Percentiles rank a stretch among this genome's conserved stretches.
Conservation (phyloP, 2,888 invertebrate species). For the Crocallis elinguaria region DNA sequence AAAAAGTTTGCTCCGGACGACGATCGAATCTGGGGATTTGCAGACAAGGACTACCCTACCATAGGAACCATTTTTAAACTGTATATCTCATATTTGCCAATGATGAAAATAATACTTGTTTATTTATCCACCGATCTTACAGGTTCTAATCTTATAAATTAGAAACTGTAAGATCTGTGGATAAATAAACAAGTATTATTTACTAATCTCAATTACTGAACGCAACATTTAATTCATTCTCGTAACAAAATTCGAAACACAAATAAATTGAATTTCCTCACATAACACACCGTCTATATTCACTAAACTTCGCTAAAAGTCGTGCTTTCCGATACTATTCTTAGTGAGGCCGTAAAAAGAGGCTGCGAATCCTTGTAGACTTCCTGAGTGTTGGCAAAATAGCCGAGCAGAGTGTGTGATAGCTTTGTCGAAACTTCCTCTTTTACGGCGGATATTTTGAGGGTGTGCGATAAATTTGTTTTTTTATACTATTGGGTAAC, state of each 20-base stretch:
- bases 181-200: no score
- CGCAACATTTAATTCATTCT: constrained; percentile 5
- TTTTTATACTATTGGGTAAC: no score
- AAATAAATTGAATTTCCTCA: constrained; percentile 27
- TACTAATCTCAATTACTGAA: neutral
- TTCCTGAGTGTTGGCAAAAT: constrained; percentile 65
- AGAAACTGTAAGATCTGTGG: no score
- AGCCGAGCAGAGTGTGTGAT: constrained; percentile 70
- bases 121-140: no score
- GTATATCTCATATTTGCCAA: no score
- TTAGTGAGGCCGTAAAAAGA: constrained; percentile 67
- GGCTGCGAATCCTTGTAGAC: constrained; percentile 69
- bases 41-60: no score
- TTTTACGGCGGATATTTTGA: constrained; percentile 49
- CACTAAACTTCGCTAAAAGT: constrained; percentile 48
- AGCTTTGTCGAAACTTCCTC: constrained; percentile 71
- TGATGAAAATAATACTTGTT: no score
- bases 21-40: no score
- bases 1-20: no score
- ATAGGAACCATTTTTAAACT: no score
- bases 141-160: no score
- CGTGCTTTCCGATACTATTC: constrained; percentile 50
- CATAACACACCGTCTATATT: constrained; percentile 32
- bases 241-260: constrained; percentile 2
- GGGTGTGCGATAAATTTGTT: neutral